Conservation (phyloP, 1,140 invertebrate genomes). For the Drosophila dunni region DNA sequence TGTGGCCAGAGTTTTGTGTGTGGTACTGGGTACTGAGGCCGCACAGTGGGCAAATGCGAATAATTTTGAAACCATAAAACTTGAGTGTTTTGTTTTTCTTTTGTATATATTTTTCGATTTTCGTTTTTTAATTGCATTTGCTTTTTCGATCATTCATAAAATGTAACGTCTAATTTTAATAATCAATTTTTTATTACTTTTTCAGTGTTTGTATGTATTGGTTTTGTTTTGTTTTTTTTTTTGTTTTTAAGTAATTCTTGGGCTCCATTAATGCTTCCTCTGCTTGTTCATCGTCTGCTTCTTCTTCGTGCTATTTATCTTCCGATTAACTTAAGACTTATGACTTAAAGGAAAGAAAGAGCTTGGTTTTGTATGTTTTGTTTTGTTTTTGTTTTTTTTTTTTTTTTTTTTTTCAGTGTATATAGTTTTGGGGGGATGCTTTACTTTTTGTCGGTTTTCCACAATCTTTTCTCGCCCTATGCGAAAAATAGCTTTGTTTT, state of each 20-base stretch:
- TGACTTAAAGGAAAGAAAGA: slow-evolving; percentile 76
- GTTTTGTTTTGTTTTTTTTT: slow-evolving; percentile 52
- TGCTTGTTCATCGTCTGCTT: slow-evolving; percentile 37
- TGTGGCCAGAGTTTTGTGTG: background rate
- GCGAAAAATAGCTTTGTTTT: slow-evolving; percentile 58
- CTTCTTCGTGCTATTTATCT: slow-evolving; percentile 55
- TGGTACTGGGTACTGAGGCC: slow-evolving; percentile 5
- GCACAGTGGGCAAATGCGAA: slow-evolving; percentile 34
- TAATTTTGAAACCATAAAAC: slow-evolving; percentile 73
- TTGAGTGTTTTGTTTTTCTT: slow-evolving; percentile 53
- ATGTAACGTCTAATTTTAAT: slow-evolving; percentile 83
- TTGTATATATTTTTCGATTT: slow-evolving; percentile 56
- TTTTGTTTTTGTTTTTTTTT: slow-evolving; percentile 34
- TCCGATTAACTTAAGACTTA: slow-evolving; percentile 78
- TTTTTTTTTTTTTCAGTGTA: slow-evolving; percentile 58
- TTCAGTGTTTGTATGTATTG: slow-evolving; percentile 56
- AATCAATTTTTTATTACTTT: slow-evolving; percentile 66
- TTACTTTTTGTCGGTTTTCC: slow-evolving; percentile 66
- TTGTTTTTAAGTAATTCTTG: slow-evolving; percentile 59
- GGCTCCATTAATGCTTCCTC: slow-evolving; percentile 44
- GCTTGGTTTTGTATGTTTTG: slow-evolving; percentile 62
- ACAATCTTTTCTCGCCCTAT: slow-evolving; percentile 52
- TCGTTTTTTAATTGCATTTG: slow-evolving; percentile 80
- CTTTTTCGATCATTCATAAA: slow-evolving; percentile 81
- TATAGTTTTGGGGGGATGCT: slow-evolving; percentile 71